Base-by-base conservation (phyloP, 2,113 vertebrate species). In the Vulpes vulpes region DNA sequence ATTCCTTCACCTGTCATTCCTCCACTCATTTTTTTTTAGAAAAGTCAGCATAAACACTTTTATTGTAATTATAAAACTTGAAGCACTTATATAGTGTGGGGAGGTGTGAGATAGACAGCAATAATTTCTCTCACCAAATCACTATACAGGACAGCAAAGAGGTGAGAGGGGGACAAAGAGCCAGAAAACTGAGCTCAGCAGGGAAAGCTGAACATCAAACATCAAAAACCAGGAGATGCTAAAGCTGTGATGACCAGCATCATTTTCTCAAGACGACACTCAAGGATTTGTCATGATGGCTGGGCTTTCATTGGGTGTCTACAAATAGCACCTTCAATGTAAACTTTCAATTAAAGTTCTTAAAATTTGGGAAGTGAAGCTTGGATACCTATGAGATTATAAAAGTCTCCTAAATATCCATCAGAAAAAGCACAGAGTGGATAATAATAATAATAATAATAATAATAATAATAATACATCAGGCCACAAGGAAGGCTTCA, bases 21-120 rank as follows among this genome's bases (percentile, higher is more conserved):
- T 76, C 32, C 10, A 30, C 32, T 38, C 49, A 30, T 11, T 74
- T 74, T 74, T 38, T 73, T 73, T 25, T 0, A 78, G 74, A 98
- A 99, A 99, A 98, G 98, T 98, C 98, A 98, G 98, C 98, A 98
- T 98, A 98, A 99, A 99, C 98, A 53, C 97, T 98, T 99, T 98
- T 98, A 99, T 98, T 99, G 98, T 98, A 94, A 96, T 98, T 98
- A 98, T 98, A 98, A 98, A 98, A 98, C 96, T 98, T 32, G 98
- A 98, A 97, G 96, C 88, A 96, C 97, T 92, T 95, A 92, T 88
- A 97, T 97, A 94, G 89, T 95, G 32, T 91, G 22, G 92, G 92
- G 73, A 27, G 82, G 96, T 78, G 76, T 82, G 64, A n/a, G 76
- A 76, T 80, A 96, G 84, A 76, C 1, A 81, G 96, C 5, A 25